Evolutionary conservation across 2,888 invertebrate genomes (phyloP), one percentile per base, ranked within the genome.

Genomic region (Archaeoteleia sp.): DNA sequence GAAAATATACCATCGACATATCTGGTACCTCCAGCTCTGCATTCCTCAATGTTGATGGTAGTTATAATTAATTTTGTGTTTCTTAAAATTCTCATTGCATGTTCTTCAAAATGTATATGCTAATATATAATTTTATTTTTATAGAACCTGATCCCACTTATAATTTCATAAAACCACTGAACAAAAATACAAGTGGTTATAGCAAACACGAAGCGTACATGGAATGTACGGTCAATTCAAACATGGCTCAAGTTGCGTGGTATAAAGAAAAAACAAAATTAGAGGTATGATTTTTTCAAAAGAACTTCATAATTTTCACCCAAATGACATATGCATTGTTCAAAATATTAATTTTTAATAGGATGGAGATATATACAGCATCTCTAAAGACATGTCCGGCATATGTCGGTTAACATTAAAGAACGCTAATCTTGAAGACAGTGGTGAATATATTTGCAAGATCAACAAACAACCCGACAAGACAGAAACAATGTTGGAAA

Each of bases 1-100:
- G 98, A 77, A 97, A 97, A 88, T 98, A 97, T 83, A 95, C 95
- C 0, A 92, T 97, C 78, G 97, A 98, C 87, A 95, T 98, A 76
- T 93, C 95, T 78, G 96, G 97, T 49, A 90, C 95, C 42, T 91
- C 92, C 49, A 94, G 94, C 75, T 93, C 95, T 12, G 97, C 93
- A 37, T 95, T 95, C 87, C 90, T 99, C 54, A 95, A 94, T 86
- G 98, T 99, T 13, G 97, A 98, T 81, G 92, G 92, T 92, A 85
- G 70, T 14, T 14, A 35, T 12, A 20, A 30, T 10, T 32, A 53
- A 8, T 20, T 12, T 12, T 2, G 35, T 23, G 32, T 27, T 30
- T 34, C 34, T 17, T 8, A 10, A 32, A 48, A 10, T 34, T 29
- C 6, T n/a, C 14, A 20, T 29, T 27, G 6, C 13, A 32, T 29